Conservation (phyloP, 2,888 invertebrate genomes). For the Eubasilissa splendida region DNA sequence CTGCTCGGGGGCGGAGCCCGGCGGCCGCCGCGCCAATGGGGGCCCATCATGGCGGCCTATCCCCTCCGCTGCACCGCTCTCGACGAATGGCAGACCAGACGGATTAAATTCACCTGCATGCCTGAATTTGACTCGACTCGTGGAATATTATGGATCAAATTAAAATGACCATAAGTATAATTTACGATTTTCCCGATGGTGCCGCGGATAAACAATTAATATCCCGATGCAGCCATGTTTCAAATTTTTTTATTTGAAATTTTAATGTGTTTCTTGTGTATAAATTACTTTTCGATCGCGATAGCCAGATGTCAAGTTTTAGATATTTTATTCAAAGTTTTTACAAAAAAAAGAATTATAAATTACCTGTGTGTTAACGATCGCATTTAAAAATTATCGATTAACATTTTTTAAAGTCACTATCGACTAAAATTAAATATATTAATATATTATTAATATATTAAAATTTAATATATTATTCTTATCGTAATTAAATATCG, state of each 20-base stretch:
- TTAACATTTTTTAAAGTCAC: too few species aligned
- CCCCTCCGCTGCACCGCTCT: conserved; percentile 24
- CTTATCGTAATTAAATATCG: too few species aligned
- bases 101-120: conserved; percentile 46
- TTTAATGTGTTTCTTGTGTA: conserved; percentile 47
- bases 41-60: conserved; percentile 50
- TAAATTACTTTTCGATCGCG: conserved; percentile 32
- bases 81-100: conserved; percentile 32
- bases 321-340: not conserved
- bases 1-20: conserved; percentile 31
- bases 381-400: too few species aligned
- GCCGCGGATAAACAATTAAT: conserved; percentile 53
- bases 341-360: too few species aligned
- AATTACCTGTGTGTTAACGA: too few species aligned
- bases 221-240: conserved; percentile 38
- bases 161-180: conserved; percentile 56
- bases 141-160: conserved; percentile 54
- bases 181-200: conserved; percentile 45
- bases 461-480: too few species aligned
- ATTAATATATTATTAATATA: too few species aligned
- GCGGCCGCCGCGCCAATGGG: conserved; percentile 30
- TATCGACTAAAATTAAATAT: too few species aligned
- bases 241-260: conserved; percentile 39
- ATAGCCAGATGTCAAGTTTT: conserved; percentile 14
- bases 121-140: conserved; percentile 48